Conservation (phyloP, 1,140 invertebrate genomes). For the Drosophila serrata region DNA sequence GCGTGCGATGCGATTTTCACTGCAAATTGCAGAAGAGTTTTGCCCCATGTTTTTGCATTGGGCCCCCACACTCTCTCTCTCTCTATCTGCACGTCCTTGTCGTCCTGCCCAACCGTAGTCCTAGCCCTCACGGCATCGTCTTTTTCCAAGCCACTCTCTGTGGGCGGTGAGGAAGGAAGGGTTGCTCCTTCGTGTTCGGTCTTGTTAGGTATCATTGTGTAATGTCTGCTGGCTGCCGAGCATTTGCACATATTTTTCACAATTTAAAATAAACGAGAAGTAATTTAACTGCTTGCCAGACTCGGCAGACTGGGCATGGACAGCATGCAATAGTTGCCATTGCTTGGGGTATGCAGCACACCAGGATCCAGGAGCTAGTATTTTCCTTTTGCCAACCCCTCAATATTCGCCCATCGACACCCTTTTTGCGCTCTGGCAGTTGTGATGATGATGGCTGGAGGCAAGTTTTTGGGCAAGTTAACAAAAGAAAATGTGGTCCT, state of each 20-base stretch:
- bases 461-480: constrained; percentile 62
- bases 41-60: constrained; percentile 70
- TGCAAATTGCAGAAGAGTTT: constrained; percentile 78
- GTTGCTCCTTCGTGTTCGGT: constrained; percentile 48
- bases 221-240: constrained; percentile 62
- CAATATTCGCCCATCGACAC: constrained; percentile 7
- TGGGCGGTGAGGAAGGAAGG: constrained; percentile 23
- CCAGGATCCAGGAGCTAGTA: constrained; percentile 2
- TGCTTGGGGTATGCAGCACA: background rate
- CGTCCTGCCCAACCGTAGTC: constrained; percentile 22
- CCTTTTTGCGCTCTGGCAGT: constrained; percentile 30
- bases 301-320: constrained; percentile 32
- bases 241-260: constrained; percentile 82
- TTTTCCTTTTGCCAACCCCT: constrained; percentile 1
- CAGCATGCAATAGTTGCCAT: constrained; percentile 54
- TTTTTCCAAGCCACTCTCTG: constrained; percentile 2
- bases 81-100: constrained; percentile 13
- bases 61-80: constrained; percentile 21
- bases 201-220: constrained; percentile 75
- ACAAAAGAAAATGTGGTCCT: constrained; percentile 63
- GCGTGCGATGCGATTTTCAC: constrained; percentile 74
- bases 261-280: constrained; percentile 83
- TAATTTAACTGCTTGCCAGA: constrained; percentile 76
- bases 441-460: constrained; percentile 34
- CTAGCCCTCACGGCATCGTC: constrained; percentile 14